Evolutionary conservation across 2,113 vertebrate species (phyloP).

Genomic region (Mionectes macconnelli): DNA sequence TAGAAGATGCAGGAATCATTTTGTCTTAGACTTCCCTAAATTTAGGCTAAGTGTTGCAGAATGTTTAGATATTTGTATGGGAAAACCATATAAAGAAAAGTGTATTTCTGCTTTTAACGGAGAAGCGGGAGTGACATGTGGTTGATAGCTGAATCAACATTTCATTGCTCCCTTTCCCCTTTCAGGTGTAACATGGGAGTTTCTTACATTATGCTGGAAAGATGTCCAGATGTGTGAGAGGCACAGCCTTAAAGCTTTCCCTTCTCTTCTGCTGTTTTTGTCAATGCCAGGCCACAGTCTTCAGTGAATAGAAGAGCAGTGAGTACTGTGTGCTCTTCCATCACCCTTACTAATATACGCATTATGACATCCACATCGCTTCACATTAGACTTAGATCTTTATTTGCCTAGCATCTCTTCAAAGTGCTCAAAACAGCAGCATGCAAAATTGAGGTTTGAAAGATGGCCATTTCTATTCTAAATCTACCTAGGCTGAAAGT

Average conservation of each 20-base stretch:
- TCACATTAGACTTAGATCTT: not conserved
- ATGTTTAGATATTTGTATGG: not conserved
- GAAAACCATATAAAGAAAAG: not conserved
- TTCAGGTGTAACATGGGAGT: not conserved
- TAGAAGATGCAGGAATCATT: not conserved
- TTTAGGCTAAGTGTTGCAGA: not conserved
- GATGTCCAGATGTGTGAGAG: not conserved
- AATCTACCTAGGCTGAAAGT: not conserved
- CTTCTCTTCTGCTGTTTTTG: not conserved
- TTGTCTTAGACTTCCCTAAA: not conserved
- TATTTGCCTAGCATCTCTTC: not conserved
- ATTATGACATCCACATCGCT: not conserved
- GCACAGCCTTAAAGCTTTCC: not conserved
- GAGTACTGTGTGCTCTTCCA: not conserved
- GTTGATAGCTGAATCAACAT: not conserved
- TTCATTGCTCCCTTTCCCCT: not conserved
- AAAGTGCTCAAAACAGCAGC: not conserved
- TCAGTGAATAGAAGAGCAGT: not conserved
- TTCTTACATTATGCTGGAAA: not conserved
- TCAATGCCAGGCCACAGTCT: not conserved
- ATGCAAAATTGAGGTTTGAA: not conserved
- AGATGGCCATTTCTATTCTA: not conserved
- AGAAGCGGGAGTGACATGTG: not conserved
- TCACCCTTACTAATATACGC: not conserved
- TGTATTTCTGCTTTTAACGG: not conserved